Evolutionary conservation across 2,888 invertebrate species (phyloP).

Genomic region (Pollenia angustigena): DNA sequence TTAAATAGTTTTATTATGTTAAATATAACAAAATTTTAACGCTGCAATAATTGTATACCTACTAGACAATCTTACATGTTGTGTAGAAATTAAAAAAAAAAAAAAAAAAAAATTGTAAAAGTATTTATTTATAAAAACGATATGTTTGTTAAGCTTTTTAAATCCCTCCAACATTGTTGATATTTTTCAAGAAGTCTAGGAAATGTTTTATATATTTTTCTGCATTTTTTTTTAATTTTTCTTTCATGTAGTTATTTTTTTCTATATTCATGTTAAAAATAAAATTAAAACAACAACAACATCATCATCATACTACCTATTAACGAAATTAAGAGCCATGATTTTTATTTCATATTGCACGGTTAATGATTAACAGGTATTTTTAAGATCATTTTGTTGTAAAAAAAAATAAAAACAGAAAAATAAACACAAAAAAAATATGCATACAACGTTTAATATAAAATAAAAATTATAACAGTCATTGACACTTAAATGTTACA

Average conservation of each 20-base stretch:
- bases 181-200: constrained; percentile 58
- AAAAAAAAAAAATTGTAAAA: neutral
- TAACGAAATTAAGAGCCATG: constrained; percentile 68
- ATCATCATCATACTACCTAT: constrained; percentile 55
- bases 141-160: neutral
- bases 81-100: neutral
- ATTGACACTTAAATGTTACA: constrained; percentile 65
- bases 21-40: constrained; percentile 54
- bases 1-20: constrained; percentile 33
- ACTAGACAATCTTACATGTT: constrained; percentile 17
- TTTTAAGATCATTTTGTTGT: constrained; percentile 55
- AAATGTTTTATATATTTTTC: constrained; percentile 56
- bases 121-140: constrained; percentile 38
- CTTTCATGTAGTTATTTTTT: constrained; percentile 50
- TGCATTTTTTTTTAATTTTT: constrained; percentile 32
- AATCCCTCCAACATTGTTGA: neutral
- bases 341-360: constrained; percentile 69
- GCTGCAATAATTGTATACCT: constrained; percentile 55
- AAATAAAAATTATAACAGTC: constrained; percentile 67
- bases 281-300: constrained; percentile 43
- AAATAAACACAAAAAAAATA: neutral
- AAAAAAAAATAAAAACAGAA: constrained; percentile 14
- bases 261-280: constrained; percentile 52
- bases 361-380: constrained; percentile 68
- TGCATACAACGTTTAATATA: too few species aligned